These are phyloP conservation scores for Anneissia japonica DNA, from an alignment of 35 echinoderm and acorn worm species.

Conservation along the genomic window DNA sequence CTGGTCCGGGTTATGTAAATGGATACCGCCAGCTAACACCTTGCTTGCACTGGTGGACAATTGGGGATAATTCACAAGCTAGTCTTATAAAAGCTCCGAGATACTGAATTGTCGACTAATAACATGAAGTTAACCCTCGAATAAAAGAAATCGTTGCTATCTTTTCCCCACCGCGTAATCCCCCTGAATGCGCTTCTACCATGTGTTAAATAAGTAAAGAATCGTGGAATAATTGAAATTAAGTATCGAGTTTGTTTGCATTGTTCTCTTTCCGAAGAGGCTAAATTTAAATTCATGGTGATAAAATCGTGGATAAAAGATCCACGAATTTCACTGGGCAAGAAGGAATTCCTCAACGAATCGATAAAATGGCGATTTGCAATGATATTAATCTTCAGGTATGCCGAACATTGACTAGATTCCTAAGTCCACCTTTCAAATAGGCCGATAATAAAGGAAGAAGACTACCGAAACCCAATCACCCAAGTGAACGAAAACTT, in stretches of 20 bases:
- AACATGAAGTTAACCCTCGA: not conserved
- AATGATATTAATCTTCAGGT: too few relatives aligned
- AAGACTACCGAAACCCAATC: too few relatives aligned
- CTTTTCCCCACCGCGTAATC: not conserved
- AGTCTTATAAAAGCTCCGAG: not conserved
- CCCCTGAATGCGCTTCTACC: not conserved
- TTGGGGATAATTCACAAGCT: not conserved
- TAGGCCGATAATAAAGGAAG: too few relatives aligned
- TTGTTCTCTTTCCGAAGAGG: not conserved
- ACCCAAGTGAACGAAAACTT: too few relatives aligned
- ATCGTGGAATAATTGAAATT: not conserved
- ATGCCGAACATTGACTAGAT: too few relatives aligned
- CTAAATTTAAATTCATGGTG: not conserved
- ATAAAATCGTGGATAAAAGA: not conserved
- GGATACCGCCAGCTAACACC: not conserved
- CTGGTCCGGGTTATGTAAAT: not conserved
- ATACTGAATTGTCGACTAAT: not conserved
- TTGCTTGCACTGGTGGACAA: not conserved
- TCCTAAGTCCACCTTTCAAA: too few relatives aligned
- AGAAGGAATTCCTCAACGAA: too few relatives aligned
- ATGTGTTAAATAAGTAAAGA: not conserved
- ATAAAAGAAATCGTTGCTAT: not conserved
- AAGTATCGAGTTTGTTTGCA: not conserved
- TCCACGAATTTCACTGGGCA: too few relatives aligned
- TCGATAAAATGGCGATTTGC: too few relatives aligned